phyloP scores from a whole-genome alignment of 2,888 invertebrate genomes.

The Sycophila texana region DNA sequence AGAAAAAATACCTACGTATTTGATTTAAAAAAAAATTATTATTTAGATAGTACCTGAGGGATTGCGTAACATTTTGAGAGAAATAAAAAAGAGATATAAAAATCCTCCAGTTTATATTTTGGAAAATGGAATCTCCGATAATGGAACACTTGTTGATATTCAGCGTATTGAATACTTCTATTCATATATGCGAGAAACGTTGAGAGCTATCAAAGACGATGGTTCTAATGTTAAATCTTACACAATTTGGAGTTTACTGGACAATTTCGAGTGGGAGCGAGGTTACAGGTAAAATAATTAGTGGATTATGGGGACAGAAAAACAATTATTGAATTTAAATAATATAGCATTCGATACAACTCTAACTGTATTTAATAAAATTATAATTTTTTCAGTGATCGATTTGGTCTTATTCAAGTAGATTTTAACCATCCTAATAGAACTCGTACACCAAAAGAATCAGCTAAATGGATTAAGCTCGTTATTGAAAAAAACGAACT shows the following conservation, averaged over 20 bases:
- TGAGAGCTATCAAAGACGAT: constrained; percentile 76
- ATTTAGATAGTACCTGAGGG: constrained; percentile 74
- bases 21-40: not conserved
- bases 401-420: constrained; percentile 84
- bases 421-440: constrained; percentile 80
- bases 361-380: not conserved
- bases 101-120: constrained; percentile 71
- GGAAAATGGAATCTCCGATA: constrained; percentile 73
- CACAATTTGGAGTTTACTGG: constrained; percentile 81
- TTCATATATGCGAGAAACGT: constrained; percentile 75
- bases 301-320: not conserved
- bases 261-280: constrained; percentile 81
- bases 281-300: constrained; percentile 77
- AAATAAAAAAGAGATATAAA: constrained; percentile 72
- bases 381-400: constrained; percentile 50
- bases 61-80: constrained; percentile 71
- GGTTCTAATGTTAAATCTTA: constrained; percentile 78
- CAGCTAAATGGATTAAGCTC: constrained; percentile 76
- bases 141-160: constrained; percentile 61
- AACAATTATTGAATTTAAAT: too few relatives aligned
- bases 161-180: constrained; percentile 67
- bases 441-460: constrained; percentile 81
- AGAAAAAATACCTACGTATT: too few relatives aligned
- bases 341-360: too few relatives aligned
- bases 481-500: not conserved